phyloP scores from a whole-genome alignment of 2,888 invertebrate species.

The Syrphus vitripennis region DNA sequence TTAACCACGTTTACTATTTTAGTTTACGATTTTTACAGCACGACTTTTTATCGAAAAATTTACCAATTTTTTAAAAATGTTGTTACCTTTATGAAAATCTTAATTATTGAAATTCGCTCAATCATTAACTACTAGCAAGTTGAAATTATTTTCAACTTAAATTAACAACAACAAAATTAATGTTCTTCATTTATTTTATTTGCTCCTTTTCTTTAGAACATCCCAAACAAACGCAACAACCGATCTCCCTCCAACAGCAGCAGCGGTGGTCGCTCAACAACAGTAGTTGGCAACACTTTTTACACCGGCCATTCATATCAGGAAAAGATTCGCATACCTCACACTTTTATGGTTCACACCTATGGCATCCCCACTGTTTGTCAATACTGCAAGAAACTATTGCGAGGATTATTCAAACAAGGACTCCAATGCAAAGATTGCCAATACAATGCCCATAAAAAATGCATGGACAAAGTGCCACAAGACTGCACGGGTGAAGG shows the following conservation, averaged over 20 bases:
- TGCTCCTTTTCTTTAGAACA: too few relatives aligned
- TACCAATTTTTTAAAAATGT: too few relatives aligned
- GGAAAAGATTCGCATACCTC: conserved; percentile 89
- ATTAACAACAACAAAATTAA: too few relatives aligned
- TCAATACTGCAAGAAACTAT: conserved; percentile 96
- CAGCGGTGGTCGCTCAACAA: conserved; percentile 82
- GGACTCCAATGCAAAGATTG: conserved; percentile 99
- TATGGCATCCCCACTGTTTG: conserved; percentile 99
- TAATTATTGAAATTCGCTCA: too few relatives aligned
- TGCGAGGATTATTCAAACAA: conserved; percentile 97
- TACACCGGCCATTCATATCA: conserved; percentile 66
- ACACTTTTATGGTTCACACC: conserved; percentile 97
- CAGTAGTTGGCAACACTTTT: conserved; percentile 45
- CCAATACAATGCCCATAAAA: conserved; percentile 97
- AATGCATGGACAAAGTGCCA: conserved; percentile 94
- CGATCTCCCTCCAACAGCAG: conserved; percentile 86
- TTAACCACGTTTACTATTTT: too few relatives aligned
- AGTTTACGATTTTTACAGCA: too few relatives aligned
- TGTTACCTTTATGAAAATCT: too few relatives aligned
- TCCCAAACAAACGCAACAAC: conserved; percentile 83
- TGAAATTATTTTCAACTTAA: too few relatives aligned
- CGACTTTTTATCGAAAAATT: too few relatives aligned
- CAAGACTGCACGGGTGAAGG: conserved; percentile 94
- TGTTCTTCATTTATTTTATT: too few relatives aligned
- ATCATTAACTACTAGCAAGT: too few relatives aligned